These are phyloP conservation scores for Nannoperca australis DNA, from an alignment of 2,797 vertebrate genomes.

Conservation along the genomic window DNA sequence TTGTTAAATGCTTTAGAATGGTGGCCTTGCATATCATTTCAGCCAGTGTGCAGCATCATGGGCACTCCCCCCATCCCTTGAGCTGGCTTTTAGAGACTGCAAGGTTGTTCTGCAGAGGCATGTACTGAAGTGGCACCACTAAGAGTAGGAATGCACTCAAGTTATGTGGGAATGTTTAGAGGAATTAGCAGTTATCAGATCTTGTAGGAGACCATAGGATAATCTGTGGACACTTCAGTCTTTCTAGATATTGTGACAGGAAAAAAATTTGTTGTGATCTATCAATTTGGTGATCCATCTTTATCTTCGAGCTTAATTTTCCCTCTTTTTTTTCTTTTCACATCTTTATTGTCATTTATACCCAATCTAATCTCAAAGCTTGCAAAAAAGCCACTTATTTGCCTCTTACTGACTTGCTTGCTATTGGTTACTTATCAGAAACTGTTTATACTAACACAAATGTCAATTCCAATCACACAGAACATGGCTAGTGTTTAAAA, in stretches of 20 bases:
- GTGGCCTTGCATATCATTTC: constrained; percentile 72
- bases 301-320: neutral
- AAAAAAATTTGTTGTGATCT: neutral
- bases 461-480: constrained; percentile 8
- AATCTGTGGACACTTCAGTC: neutral
- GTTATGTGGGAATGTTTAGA: neutral
- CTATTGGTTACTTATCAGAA: neutral
- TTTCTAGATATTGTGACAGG: neutral
- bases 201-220: neutral
- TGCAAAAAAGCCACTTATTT: neutral
- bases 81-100: constrained; percentile 11
- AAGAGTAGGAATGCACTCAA: neutral
- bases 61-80: constrained; percentile 21
- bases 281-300: neutral
- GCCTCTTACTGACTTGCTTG: neutral
- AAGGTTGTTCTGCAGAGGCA: constrained; percentile 22
- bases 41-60: constrained; percentile 63
- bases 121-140: neutral
- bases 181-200: constrained; percentile 4
- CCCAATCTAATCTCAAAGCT: neutral
- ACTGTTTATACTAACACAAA: neutral
- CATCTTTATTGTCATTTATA: neutral
- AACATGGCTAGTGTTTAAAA: constrained; percentile 2
- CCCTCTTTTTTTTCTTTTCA: neutral
- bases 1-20: constrained; percentile 79